These are phyloP conservation scores for Diabrotica balteata DNA, from an alignment of 2,888 invertebrate genomes.

Conservation along the genomic window DNA sequence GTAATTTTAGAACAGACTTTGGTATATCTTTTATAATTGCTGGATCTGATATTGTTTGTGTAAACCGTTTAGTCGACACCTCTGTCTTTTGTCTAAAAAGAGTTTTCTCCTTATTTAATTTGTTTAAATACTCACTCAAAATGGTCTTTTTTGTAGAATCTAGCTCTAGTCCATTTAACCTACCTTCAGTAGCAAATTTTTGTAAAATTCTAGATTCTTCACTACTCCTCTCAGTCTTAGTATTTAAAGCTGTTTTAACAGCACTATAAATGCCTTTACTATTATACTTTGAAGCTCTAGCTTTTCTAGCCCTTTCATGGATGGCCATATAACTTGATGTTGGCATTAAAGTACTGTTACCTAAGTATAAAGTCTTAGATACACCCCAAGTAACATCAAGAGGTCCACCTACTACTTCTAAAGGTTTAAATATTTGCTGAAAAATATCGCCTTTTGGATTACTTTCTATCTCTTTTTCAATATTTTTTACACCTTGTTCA, in stretches of 20 bases:
- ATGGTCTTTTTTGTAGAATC: constrained; percentile 62
- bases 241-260: constrained; percentile 62
- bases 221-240: constrained; percentile 52
- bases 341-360: constrained; percentile 81
- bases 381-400: constrained; percentile 87
- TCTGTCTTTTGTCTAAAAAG: constrained; percentile 74
- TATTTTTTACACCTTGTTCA: constrained; percentile 74
- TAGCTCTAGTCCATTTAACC: constrained; percentile 81
- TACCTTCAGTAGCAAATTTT: constrained; percentile 83
- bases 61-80: constrained; percentile 71
- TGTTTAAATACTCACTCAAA: constrained; percentile 65
- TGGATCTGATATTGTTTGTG: constrained; percentile 71
- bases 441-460: constrained; percentile 68
- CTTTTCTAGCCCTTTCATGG: constrained; percentile 79
- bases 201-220: constrained; percentile 76
- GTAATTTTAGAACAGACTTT: constrained; percentile 68
- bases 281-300: constrained; percentile 76
- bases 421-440: constrained; percentile 72
- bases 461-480: constrained; percentile 68
- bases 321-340: constrained; percentile 80
- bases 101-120: constrained; percentile 66
- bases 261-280: constrained; percentile 74
- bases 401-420: constrained; percentile 76
- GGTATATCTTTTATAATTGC: constrained; percentile 78
- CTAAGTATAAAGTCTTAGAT: constrained; percentile 82